Evolutionary conservation across 2,888 invertebrate species (phyloP).

Genomic region (Watsonalla cultraria): DNA sequence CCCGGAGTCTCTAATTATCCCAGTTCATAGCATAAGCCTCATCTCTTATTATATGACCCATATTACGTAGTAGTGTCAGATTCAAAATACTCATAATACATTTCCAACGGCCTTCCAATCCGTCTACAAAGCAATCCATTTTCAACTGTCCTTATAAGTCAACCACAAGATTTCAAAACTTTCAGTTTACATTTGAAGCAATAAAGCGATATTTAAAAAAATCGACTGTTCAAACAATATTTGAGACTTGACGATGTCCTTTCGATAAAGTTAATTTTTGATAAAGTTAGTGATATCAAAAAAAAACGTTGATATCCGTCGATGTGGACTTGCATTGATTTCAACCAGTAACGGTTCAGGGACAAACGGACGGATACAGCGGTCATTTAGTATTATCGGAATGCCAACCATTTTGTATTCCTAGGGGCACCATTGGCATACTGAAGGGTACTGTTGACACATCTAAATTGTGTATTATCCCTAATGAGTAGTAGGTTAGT

Average conservation of each 20-base stretch:
- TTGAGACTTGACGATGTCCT: constrained; percentile 40
- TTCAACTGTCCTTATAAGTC: constrained; percentile 81
- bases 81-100: no score
- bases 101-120: no score
- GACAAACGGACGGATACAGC: constrained; percentile 48
- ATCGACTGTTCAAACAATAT: constrained; percentile 38
- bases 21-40: no score
- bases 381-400: constrained; percentile 81
- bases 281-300: constrained; percentile 24
- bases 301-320: constrained; percentile 33
- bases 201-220: constrained; percentile 37
- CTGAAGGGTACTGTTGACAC: constrained; percentile 82
- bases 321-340: constrained; percentile 39
- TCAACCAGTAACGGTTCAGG: constrained; percentile 67
- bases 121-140: no score
- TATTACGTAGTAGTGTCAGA: no score
- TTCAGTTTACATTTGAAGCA: constrained; percentile 72
- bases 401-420: no score
- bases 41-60: no score
- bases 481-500: no score
- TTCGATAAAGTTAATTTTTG: no score
- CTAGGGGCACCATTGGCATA: no score
- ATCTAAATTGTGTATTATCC: constrained; percentile 70
- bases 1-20: no score
- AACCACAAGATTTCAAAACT: constrained; percentile 82